Evolutionary conservation across 2,113 vertebrate species (phyloP), one percentile per base, ranked within the genome.

Genomic region (Mastomys coucha): DNA sequence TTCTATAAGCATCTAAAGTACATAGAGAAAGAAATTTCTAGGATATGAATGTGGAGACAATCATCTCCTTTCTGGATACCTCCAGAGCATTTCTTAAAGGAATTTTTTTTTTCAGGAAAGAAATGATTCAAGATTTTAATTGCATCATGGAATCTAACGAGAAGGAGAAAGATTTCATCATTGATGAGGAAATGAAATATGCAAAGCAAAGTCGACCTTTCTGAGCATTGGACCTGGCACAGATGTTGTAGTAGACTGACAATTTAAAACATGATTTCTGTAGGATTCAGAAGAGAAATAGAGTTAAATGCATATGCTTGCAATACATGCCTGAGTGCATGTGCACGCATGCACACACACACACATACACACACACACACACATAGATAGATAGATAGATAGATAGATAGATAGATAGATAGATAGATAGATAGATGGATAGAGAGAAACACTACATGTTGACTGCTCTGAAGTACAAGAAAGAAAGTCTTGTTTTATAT

Each of bases 11-110:
- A 67, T 97, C 82, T 85, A 70, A 70, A 36, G 1, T 2, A 65
- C 49, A 2, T 0, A 22, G 33, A 2, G 2, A 31, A 22, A 96
- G 86, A 94, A 65, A 51, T 89, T 90, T 72, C 81, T 60, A 28
- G 85, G 85, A 92, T 95, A 89, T 97, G 39, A 13, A 6, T 14
- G 76, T 36, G 90, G 89, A 96, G 97, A 96, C 78, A 94, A 22
- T 63, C 53, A 75, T 75, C 53, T 95, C 58, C 65, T 96, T 82
- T 28, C 49, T 8, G n/a, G 78, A 39, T 20, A 8, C 13, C 86
- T 72, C 42, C 17, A 22, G 42, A 91, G 36, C 17, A 33, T n/a
- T 88, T 95, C 87, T 77, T 81, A 65, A 86, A 96, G 82, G 60
- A 56, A 73, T 95, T 78, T 49, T 39, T 45, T 31, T 45, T 60